These are phyloP conservation scores for Muscicapa striata DNA, from an alignment of 2,797 vertebrate species.

Conservation along the genomic window DNA sequence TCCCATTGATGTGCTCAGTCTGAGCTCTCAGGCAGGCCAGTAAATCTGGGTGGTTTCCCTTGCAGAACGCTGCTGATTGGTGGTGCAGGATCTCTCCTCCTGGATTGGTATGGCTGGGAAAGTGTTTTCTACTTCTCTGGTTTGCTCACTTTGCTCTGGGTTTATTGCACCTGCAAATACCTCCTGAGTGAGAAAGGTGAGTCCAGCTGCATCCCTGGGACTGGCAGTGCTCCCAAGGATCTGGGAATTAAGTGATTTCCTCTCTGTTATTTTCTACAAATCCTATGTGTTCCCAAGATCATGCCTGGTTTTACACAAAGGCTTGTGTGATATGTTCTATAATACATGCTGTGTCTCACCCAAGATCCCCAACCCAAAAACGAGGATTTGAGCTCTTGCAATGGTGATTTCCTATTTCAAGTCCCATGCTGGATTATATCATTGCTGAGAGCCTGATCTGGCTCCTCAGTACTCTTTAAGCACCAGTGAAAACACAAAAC, in stretches of 20 bases:
- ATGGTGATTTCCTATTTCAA: background rate
- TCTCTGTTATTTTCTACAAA: background rate
- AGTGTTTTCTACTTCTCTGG: slow-evolving; percentile 94
- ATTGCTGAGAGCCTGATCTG: background rate
- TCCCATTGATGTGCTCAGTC: accelerated
- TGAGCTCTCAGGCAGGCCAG: background rate
- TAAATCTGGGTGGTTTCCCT: background rate
- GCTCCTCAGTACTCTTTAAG: slow-evolving; percentile 19
- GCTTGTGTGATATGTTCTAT: background rate
- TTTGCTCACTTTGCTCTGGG: slow-evolving; percentile 90
- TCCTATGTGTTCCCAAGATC: background rate
- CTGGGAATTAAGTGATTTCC: background rate
- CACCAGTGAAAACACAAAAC: slow-evolving; percentile 41
- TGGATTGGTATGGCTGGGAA: slow-evolving; percentile 93
- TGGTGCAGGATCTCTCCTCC: slow-evolving; percentile 88
- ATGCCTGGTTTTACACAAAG: background rate
- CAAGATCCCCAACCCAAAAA: background rate
- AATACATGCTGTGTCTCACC: accelerated
- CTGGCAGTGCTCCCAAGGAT: background rate
- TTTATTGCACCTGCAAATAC: slow-evolving; percentile 91
- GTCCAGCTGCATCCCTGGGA: background rate
- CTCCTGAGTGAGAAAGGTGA: slow-evolving; percentile 88
- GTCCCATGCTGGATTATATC: background rate
- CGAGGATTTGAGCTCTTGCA: background rate
- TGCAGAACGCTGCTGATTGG: slow-evolving; percentile 90